Conservation (phyloP, 2,888 invertebrate species). For the Rotaria magnacalcarata region DNA sequence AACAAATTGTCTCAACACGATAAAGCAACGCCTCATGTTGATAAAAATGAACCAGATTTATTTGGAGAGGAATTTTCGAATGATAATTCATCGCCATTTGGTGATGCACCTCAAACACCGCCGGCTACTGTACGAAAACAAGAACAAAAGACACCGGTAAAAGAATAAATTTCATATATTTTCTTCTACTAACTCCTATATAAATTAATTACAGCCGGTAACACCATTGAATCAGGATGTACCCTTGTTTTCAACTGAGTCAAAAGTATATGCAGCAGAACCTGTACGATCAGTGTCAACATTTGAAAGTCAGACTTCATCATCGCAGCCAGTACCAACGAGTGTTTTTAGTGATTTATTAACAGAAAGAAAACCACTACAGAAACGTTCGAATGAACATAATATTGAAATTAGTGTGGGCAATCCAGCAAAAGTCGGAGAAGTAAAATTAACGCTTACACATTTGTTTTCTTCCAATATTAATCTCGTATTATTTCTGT, state of each 20-base stretch:
- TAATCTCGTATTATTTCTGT: neutral
- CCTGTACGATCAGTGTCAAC: neutral
- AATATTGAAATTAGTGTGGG: slow-evolving; percentile 38
- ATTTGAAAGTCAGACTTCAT: neutral
- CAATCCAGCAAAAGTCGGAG: slow-evolving; percentile 43
- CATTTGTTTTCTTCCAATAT: neutral
- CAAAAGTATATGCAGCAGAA: neutral
- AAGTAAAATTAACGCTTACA: neutral
- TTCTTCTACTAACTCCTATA: neutral
- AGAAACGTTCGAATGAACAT: slow-evolving; percentile 10
- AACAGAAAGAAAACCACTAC: neutral
- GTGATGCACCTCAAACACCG: neutral
- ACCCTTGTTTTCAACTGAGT: neutral
- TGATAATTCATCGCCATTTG: neutral
- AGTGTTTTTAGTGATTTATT: neutral
- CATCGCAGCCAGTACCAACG: neutral
- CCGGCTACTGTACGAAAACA: neutral
- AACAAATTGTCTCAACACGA: neutral
- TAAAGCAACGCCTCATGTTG: neutral
- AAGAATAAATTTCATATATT: neutral
- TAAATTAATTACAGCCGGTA: neutral
- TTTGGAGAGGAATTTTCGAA: neutral
- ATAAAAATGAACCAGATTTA: neutral
- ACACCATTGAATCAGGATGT: neutral
- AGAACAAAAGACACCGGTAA: neutral